phyloP scores from a whole-genome alignment of 1,140 invertebrate genomes.

The Aleiodes sp. region DNA sequence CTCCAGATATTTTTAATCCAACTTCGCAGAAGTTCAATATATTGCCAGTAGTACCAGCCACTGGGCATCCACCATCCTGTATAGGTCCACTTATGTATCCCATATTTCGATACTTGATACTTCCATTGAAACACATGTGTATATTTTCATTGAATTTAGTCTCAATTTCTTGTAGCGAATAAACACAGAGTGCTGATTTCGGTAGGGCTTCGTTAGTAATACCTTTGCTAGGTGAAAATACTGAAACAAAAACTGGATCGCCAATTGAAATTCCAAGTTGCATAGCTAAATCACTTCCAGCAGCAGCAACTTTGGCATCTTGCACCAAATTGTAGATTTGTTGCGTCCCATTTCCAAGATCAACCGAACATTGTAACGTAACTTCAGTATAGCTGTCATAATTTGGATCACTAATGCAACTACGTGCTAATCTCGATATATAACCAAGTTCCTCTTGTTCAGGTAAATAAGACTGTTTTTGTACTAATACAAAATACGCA shows the following conservation, averaged over 20 bases:
- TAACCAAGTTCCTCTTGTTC: slow-evolving; percentile 90
- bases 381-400: slow-evolving; percentile 97
- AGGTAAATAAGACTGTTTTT: slow-evolving; percentile 89
- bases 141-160: slow-evolving; percentile 95
- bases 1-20: slow-evolving; percentile 90
- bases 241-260: slow-evolving; percentile 81
- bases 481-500: slow-evolving; percentile 95
- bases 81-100: slow-evolving; percentile 93
- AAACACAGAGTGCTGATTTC: slow-evolving; percentile 87
- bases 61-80: slow-evolving; percentile 88
- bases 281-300: slow-evolving; percentile 82
- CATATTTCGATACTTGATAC: slow-evolving; percentile 89
- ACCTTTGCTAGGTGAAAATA: slow-evolving; percentile 85
- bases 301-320: slow-evolving; percentile 85
- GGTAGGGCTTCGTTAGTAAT: slow-evolving; percentile 80
- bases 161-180: slow-evolving; percentile 88
- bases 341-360: slow-evolving; percentile 57
- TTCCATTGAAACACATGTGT: slow-evolving; percentile 96
- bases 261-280: slow-evolving; percentile 81
- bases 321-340: slow-evolving; percentile 88
- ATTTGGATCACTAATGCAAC: slow-evolving; percentile 92
- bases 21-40: slow-evolving; percentile 92
- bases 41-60: slow-evolving; percentile 85
- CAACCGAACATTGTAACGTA: slow-evolving; percentile 83
- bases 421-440: slow-evolving; percentile 87